These are phyloP conservation scores for Drosophila burlai DNA, from an alignment of 1,140 invertebrate species.

Conservation along the genomic window DNA sequence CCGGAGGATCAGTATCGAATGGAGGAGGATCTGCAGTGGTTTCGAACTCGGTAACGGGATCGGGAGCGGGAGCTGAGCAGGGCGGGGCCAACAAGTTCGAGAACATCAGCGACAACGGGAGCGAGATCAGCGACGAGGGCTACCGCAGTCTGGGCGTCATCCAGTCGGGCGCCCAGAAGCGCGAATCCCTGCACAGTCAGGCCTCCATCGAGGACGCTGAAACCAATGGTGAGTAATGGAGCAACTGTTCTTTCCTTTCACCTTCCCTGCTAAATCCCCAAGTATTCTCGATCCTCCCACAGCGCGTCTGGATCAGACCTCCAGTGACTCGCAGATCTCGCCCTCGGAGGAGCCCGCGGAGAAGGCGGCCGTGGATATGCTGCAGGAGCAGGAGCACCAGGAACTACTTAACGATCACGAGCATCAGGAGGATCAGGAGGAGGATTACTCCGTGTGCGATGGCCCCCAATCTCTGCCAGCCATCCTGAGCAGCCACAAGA, in stretches of 20 bases:
- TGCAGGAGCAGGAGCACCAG: slow-evolving; percentile 15
- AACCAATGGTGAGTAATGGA: slow-evolving; percentile 86
- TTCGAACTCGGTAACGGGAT: background rate
- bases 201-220: slow-evolving; percentile 89
- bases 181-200: slow-evolving; percentile 88
- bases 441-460: slow-evolving; percentile 54
- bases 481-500: slow-evolving; percentile 45
- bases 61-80: slow-evolving; percentile 53
- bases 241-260: background rate
- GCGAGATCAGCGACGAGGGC: slow-evolving; percentile 94
- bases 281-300: background rate
- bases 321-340: slow-evolving; percentile 84
- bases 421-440: slow-evolving; percentile 10
- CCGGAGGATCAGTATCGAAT: background rate
- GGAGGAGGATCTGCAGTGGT: background rate
- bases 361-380: slow-evolving; percentile 22
- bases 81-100: slow-evolving; percentile 84
- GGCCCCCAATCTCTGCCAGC: slow-evolving; percentile 78
- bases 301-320: slow-evolving; percentile 84
- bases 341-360: slow-evolving; percentile 67
- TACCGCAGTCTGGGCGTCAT: slow-evolving; percentile 92
- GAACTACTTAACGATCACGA: slow-evolving; percentile 14
- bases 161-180: slow-evolving; percentile 87
- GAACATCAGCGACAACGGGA: slow-evolving; percentile 92
- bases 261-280: background rate